A percentile compares a stretch with the other conserved stretches of the same genome.
Conservation (phyloP, 2,113 vertebrate genomes). For the Siniperca knerii region DNA sequence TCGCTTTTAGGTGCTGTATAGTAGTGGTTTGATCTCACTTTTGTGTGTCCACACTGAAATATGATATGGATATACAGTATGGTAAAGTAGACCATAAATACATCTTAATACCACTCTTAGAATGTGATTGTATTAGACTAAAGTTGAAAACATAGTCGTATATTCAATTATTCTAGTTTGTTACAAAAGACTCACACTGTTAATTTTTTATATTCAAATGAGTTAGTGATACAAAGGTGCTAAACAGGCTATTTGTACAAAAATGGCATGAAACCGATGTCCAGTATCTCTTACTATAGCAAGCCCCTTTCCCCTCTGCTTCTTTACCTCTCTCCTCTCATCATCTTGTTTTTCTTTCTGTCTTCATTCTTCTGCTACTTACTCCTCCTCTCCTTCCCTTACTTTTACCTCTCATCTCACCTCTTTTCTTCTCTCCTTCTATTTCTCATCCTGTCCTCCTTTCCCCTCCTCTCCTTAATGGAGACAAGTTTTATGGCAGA, state of each 20-base stretch:
- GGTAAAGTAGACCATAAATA: no score
- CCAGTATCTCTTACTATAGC: neutral
- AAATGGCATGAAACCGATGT: neutral
- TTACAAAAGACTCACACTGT: neutral
- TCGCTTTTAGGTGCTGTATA: no score
- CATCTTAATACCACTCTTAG: neutral
- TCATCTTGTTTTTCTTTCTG: slow-evolving; percentile 27
- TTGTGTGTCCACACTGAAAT: no score
- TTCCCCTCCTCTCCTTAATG: slow-evolving; percentile 69
- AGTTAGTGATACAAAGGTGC: neutral
- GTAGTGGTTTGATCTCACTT: no score
- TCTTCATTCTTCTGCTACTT: neutral
- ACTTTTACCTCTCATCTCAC: slow-evolving; percentile 17
- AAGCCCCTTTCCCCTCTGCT: no score
- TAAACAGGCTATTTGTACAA: neutral
- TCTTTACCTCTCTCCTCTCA: no score
- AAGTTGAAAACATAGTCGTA: neutral
- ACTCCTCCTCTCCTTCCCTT: slow-evolving; percentile 61
- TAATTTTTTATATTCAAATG: neutral
- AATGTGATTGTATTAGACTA: neutral
- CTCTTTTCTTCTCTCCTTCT: slow-evolving; percentile 18
- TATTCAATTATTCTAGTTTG: neutral
- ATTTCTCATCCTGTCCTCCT: slow-evolving; percentile 53
- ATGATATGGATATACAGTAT: no score
- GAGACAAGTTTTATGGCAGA: slow-evolving; percentile 79